A percentile compares a stretch with the other conserved stretches of the same genome.
Conservation (phyloP, 2,888 invertebrate species). For the Lepeophtheirus nordmannii region DNA sequence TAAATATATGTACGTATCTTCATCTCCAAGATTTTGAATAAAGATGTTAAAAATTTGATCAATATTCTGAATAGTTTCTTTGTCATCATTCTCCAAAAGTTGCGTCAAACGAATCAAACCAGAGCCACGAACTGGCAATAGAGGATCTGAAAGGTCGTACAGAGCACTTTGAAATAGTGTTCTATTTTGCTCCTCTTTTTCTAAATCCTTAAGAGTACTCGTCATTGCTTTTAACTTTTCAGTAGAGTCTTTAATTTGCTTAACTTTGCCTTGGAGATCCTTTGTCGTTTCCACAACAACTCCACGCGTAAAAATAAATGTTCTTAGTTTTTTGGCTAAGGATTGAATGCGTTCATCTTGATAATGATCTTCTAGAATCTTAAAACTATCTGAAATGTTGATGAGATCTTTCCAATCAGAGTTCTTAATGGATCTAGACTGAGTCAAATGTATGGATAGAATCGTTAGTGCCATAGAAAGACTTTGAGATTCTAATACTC, state of each 20-base stretch:
- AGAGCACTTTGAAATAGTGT: slow-evolving; percentile 42
- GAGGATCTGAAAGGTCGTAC: slow-evolving; percentile 49
- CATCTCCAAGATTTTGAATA: slow-evolving; percentile 49
- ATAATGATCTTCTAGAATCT: background rate
- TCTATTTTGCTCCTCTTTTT: slow-evolving; percentile 3
- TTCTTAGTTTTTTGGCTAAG: slow-evolving; percentile 1
- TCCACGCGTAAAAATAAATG: slow-evolving; percentile 1
- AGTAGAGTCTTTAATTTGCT: background rate
- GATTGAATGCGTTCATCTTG: background rate
- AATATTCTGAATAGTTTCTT: slow-evolving; percentile 47
- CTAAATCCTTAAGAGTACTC: background rate
- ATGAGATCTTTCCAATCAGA: slow-evolving; percentile 13
- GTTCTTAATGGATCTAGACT: background rate
- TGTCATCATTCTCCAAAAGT: slow-evolving; percentile 50
- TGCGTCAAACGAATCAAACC: slow-evolving; percentile 55
- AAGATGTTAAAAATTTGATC: slow-evolving; percentile 53
- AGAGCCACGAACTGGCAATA: slow-evolving; percentile 65
- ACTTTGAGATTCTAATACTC: slow-evolving; percentile 13
- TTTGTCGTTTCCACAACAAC: slow-evolving; percentile 4
- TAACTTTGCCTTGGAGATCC: slow-evolving; percentile 12
- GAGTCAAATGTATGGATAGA: slow-evolving; percentile 16
- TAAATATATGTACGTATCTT: slow-evolving; percentile 67
- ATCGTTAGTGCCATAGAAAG: slow-evolving; percentile 15
- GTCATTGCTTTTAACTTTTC: slow-evolving; percentile 14
- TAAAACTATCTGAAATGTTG: background rate